Percentiles rank a stretch among this genome's conserved stretches.
Conservation (phyloP, 2,113 vertebrate species). For the Elanus axillaris region DNA sequence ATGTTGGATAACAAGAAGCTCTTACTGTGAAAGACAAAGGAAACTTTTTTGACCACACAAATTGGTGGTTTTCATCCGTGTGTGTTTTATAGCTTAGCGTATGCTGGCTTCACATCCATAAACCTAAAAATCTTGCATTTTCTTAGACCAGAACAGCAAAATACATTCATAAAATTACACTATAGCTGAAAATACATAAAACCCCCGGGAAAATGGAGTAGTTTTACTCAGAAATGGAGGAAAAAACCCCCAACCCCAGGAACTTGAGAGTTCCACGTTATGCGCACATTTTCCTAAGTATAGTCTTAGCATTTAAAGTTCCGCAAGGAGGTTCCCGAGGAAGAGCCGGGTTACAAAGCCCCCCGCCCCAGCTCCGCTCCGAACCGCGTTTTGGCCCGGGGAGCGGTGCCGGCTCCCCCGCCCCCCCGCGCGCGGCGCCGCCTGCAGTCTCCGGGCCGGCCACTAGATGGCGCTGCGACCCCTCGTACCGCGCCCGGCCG, state of each 20-base stretch:
- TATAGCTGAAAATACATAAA: background rate
- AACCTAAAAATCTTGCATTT: background rate
- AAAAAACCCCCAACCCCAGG: background rate
- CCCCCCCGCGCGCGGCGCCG: background rate
- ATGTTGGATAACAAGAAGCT: background rate
- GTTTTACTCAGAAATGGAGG: background rate
- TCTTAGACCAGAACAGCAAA: background rate
- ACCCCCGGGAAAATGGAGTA: rapidly evolving
- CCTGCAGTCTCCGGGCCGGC: background rate
- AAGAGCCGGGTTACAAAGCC: rapidly evolving
- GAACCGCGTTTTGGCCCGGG: rapidly evolving
- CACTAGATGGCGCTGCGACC: constrained; percentile 67
- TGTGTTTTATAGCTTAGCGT: background rate
- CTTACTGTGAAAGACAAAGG: background rate
- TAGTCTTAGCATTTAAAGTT: no score
- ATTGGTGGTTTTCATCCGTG: background rate
- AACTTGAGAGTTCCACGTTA: background rate
- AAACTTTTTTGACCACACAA: background rate
- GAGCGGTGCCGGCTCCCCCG: rapidly evolving
- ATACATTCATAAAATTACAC: background rate
- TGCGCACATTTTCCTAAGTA: rapidly evolving
- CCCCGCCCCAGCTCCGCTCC: rapidly evolving
- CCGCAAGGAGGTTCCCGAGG: rapidly evolving
- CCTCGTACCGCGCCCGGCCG: background rate
- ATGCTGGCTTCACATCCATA: background rate